Evolutionary conservation across 2,888 invertebrate genomes (phyloP).

Genomic region (Adelognathus sp.): DNA sequence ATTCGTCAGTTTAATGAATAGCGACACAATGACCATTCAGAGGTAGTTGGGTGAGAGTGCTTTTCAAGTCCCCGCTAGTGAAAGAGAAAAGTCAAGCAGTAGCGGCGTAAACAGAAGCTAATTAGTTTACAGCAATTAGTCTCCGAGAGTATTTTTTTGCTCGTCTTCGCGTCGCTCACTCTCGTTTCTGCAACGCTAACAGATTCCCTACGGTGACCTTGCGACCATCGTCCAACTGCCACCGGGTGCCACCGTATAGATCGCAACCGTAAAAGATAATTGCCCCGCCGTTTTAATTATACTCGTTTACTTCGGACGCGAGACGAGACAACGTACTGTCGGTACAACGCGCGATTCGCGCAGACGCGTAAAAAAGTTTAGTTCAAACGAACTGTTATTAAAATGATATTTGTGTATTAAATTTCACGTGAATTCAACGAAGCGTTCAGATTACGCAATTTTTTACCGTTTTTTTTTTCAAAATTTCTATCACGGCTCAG

Average conservation of each 20-base stretch:
- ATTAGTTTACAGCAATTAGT: slow-evolving; percentile 77
- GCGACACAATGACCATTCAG: not conserved
- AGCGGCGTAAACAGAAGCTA: slow-evolving; percentile 69
- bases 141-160: slow-evolving; percentile 45
- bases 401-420: too few species aligned
- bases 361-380: too few species aligned
- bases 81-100: not conserved
- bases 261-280: slow-evolving; percentile 62
- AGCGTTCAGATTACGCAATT: too few species aligned
- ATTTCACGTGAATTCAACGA: too few species aligned
- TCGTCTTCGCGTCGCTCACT: slow-evolving; percentile 27
- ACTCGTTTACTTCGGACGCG: slow-evolving; percentile 6
- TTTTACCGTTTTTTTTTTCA: too few species aligned
- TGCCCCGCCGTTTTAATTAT: slow-evolving; percentile 43
- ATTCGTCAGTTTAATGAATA: not conserved
- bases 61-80: not conserved
- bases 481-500: too few species aligned
- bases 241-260: slow-evolving; percentile 30
- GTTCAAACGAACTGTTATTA: too few species aligned
- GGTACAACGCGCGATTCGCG: too few species aligned
- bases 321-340: too few species aligned
- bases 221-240: slow-evolving; percentile 29
- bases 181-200: slow-evolving; percentile 27
- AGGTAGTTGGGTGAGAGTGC: not conserved
- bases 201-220: slow-evolving; percentile 4